Evolutionary conservation across 1,140 invertebrate genomes (phyloP), one percentile per base, ranked within the genome.

Genomic region (Alviniconcha marisindica): DNA sequence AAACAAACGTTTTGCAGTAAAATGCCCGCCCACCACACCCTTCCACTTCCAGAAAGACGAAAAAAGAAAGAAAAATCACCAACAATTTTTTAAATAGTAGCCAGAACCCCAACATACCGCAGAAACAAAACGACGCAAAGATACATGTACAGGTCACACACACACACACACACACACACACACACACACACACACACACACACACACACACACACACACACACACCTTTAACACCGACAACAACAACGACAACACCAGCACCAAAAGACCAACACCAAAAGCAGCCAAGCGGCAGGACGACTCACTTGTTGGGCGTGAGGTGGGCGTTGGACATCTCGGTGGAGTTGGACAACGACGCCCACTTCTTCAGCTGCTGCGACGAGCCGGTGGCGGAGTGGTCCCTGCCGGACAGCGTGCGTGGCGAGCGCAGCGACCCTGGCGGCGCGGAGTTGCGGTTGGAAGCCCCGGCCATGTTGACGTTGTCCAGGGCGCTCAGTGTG

Each of bases 321-420:
- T 44, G 31, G 36, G 84, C 71, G 77, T 87, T 86, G 54, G 84
- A 84, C 63, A 88, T 84, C 31, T 87, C 87, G 28, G 84, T 74
- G 21, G 87, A 84, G 56, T 87, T 90, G 28, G 87, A 87, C 81
- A 89, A 80, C 4, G 91, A 91, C 24, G 88, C 89, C 91, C 91
- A 92, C 84, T 92, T 92, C 78, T 89, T 89, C 38, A 86, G 51
- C 18, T 42, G 38, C 60, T 44, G 78, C 24, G 56, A 60, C 1
- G 33, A 36, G 51, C n/a, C 44, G 44, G 82, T 79, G 38, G 84
- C 85, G 3, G 88, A 87, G n/a, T n/a, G n/a, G n/a, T n/a, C n/a
- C n/a, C n/a, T n/a, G n/a, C n/a, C n/a, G n/a, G n/a, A n/a, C n/a
- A n/a, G n/a, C n/a, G n/a, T n/a, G 7, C 79, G 84, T 44, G 86